A percentile compares a stretch with the other conserved stretches of the same genome.
Evolutionary conservation across 2,888 invertebrate genomes (phyloP).

Genomic region (Smittia aterrima): DNA sequence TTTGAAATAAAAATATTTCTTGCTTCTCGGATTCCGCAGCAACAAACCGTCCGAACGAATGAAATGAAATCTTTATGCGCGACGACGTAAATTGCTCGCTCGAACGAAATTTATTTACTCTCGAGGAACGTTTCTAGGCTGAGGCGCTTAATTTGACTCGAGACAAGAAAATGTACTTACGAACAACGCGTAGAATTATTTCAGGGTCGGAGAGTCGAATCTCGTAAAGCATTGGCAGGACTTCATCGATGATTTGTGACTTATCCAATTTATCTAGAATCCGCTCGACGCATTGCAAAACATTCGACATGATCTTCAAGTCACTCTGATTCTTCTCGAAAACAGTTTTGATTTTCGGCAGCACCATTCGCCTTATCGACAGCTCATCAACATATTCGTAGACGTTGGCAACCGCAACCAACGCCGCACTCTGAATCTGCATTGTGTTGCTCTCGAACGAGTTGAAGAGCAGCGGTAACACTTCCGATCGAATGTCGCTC

Average conservation of each 20-base stretch:
- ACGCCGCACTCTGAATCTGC: conserved; percentile 88
- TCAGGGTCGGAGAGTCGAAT: conserved; percentile 86
- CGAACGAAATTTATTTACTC: conserved; percentile 2
- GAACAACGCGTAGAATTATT: conserved; percentile 83
- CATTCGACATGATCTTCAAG: conserved; percentile 74
- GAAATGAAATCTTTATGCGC: not conserved
- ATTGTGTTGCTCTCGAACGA: conserved; percentile 85
- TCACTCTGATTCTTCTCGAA: conserved; percentile 78
- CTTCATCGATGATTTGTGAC: conserved; percentile 81
- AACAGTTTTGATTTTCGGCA: conserved; percentile 77
- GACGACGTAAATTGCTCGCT: not conserved
- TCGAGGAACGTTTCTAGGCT: too few relatives aligned
- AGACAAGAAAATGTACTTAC: conserved; percentile 64
- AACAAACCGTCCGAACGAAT: too few relatives aligned
- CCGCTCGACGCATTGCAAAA: conserved; percentile 75
- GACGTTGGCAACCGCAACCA: conserved; percentile 82
- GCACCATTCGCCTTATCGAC: conserved; percentile 73
- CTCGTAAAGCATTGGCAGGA: conserved; percentile 82
- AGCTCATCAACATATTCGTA: conserved; percentile 80
- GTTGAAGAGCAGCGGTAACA: conserved; percentile 81
- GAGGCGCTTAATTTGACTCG: too few relatives aligned
- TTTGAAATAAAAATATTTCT: too few relatives aligned
- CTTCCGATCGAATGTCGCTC: conserved; percentile 75
- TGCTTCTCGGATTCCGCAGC: too few relatives aligned
- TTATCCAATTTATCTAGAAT: conserved; percentile 82